A percentile compares a stretch with the other conserved stretches of the same genome.
Conservation (phyloP, 2,888 invertebrate species). For the Xestia xanthographa region DNA sequence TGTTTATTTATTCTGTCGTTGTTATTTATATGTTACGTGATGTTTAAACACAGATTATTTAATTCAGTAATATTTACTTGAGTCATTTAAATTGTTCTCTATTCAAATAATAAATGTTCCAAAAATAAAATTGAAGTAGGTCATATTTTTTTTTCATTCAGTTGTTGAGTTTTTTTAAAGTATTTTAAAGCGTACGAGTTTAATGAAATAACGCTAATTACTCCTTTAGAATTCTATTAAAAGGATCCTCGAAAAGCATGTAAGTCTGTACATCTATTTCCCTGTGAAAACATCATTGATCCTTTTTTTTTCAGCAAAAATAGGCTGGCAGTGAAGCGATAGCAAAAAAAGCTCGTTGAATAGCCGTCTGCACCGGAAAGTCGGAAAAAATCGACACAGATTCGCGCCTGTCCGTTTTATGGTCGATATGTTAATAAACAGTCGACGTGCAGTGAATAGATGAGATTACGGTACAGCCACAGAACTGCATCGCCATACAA, state of each 20-base stretch:
- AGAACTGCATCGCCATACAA: constrained; percentile 62
- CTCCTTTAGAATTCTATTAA: constrained; percentile 45
- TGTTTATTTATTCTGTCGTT: constrained; percentile 58
- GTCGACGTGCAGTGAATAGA: constrained; percentile 85
- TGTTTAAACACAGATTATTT: constrained; percentile 32
- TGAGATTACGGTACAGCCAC: constrained; percentile 73
- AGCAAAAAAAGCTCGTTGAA: constrained; percentile 80
- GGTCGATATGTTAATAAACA: constrained; percentile 88
- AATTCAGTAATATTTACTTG: not conserved
- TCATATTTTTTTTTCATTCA: not conserved
- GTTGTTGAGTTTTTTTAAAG: not conserved
- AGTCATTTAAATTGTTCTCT: not conserved
- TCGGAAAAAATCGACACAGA: constrained; percentile 83
- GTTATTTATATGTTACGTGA: constrained; percentile 43
- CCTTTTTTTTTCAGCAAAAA: constrained; percentile 71
- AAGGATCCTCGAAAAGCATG: constrained; percentile 56
- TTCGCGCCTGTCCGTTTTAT: constrained; percentile 83
- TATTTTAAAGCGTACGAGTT: not conserved
- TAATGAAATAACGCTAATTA: constrained; percentile 34
- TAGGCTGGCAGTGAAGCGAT: constrained; percentile 69
- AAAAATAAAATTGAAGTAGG: not conserved
- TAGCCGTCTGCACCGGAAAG: constrained; percentile 81
- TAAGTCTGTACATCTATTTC: constrained; percentile 64
- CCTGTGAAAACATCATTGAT: constrained; percentile 70
- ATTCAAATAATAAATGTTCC: not conserved